Evolutionary conservation across 2,113 vertebrate genomes (phyloP), one percentile per base, ranked within the genome.

Genomic region (Pedetes capensis): DNA sequence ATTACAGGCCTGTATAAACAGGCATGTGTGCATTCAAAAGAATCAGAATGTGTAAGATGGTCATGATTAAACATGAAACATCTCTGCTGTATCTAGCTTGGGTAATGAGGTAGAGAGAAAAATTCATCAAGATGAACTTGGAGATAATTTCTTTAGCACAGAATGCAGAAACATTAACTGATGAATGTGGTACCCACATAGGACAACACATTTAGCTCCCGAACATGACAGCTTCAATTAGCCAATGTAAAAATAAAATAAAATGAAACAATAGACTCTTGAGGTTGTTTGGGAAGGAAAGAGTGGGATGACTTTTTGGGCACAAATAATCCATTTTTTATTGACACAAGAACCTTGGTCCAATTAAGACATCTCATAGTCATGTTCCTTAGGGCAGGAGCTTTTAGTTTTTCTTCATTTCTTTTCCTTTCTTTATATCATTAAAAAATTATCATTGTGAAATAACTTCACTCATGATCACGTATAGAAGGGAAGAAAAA

Each of bases 101-200:
- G 90, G 78, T 97, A 95, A 97, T 95, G 96, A 96, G 87, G 89
- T 96, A 95, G 92, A 93, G 84, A 96, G 86, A 93, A 88, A 96
- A 96, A 95, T 93, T 93, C 94, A 97, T 95, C 96, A 96, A 82
- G 91, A 97, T 94, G 93, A 87, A 83, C 95, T 95, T 93, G 88
- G 87, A 96, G 93, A 93, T 96, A 82, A 96, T 96, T 96, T 89
- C 72, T 97, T 95, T 75, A 92, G 91, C 96, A 95, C 89, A 96
- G 89, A 98, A 93, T 76, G 90, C 93, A 95, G 64, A 97, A 93
- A 80, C 23, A 27, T 81, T 79, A 90, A 95, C 39, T 96, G 96
- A 96, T 81, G 83, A 75, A 78, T 96, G 79, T 25, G 86, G 87
- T 86, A 49, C 79, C 59, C 49, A 93, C 3, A 2, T 82, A 97